Evolutionary conservation across 2,888 invertebrate genomes (phyloP).

Genomic region (Parnassius smintheus): DNA sequence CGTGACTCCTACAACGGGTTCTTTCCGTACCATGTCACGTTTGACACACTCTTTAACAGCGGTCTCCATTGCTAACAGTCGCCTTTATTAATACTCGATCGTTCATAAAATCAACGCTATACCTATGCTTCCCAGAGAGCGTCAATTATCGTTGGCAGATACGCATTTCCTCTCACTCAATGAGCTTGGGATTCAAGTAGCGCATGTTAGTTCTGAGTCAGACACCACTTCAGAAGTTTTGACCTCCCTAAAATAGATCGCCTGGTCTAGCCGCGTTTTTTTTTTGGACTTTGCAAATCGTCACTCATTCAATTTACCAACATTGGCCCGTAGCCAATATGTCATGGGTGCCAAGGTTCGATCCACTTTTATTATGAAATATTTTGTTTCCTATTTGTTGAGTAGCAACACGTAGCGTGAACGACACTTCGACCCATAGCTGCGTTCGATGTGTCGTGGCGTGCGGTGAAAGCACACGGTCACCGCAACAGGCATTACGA

Average conservation of each 20-base stretch:
- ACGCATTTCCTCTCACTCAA: constrained; percentile 68
- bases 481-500: constrained; percentile 4
- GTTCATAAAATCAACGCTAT: constrained; percentile 40
- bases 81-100: constrained; percentile 43
- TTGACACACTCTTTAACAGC: constrained; percentile 60
- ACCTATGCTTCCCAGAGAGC: constrained; percentile 39
- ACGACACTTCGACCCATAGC: constrained; percentile 26
- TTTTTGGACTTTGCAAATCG: constrained; percentile 62
- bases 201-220: constrained; percentile 60
- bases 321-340: constrained; percentile 73
- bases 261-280: constrained; percentile 61
- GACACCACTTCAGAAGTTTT: constrained; percentile 62
- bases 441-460: constrained; percentile 29
- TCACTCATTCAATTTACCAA: constrained; percentile 74
- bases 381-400: constrained; percentile 46
- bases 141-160: constrained; percentile 54
- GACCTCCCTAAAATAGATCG: constrained; percentile 70
- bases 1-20: constrained; percentile 47
- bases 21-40: constrained; percentile 62
- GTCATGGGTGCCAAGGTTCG: constrained; percentile 56
- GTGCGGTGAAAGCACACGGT: constrained; percentile 17
- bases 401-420: constrained; percentile 48
- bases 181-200: constrained; percentile 61
- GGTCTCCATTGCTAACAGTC: constrained; percentile 48
- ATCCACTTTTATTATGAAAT: constrained; percentile 52